A percentile compares a stretch with the other conserved stretches of the same genome.
These are phyloP conservation scores for Acanthis flammea DNA, from an alignment of 2,797 vertebrate species.

Conservation along the genomic window DNA sequence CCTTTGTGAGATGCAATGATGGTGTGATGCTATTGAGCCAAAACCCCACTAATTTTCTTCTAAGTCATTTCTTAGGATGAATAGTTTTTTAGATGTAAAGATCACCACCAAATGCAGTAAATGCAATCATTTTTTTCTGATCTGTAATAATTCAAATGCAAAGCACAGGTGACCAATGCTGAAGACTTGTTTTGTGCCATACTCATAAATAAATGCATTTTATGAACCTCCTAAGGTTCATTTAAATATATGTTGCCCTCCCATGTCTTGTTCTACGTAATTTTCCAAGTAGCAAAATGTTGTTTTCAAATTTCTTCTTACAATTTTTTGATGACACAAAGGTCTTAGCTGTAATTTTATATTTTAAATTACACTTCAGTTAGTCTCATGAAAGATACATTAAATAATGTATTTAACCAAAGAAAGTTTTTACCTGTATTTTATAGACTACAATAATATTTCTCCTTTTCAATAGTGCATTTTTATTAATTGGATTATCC, in stretches of 20 bases:
- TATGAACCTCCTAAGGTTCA: neutral
- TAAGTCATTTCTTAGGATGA: accelerated
- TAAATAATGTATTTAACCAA: neutral
- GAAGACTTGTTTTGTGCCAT: neutral
- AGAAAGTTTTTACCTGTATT: neutral
- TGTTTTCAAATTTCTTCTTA: neutral
- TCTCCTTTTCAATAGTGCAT: neutral
- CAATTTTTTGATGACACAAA: neutral
- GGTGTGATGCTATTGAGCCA: neutral
- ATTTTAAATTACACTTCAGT: neutral
- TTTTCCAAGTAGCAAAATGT: neutral
- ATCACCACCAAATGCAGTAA: neutral
- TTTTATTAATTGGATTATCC: neutral
- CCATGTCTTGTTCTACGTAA: accelerated
- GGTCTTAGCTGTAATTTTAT: accelerated
- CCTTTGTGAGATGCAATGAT: neutral
- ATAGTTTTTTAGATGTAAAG: neutral
- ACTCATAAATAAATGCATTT: neutral
- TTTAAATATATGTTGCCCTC: neutral
- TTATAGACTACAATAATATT: neutral
- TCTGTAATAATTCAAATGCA: neutral
- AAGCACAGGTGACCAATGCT: neutral
- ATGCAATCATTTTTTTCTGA: neutral
- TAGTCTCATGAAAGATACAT: neutral
- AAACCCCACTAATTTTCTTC: neutral